phyloP scores from a whole-genome alignment of 2,797 vertebrate genomes.

The Falco columbarius region DNA sequence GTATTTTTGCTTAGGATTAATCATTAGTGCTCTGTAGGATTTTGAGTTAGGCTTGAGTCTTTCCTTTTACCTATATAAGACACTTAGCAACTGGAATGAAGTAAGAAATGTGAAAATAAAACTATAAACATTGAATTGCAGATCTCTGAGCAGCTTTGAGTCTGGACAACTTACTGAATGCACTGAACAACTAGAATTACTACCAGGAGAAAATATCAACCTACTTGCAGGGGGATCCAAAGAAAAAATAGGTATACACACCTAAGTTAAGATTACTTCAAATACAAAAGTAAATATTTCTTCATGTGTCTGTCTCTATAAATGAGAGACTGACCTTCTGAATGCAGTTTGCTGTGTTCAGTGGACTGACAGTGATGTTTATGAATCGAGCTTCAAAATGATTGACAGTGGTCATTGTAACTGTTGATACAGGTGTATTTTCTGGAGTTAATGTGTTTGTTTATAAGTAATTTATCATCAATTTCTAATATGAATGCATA shows the following conservation, averaged over 20 bases:
- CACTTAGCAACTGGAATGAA: background rate
- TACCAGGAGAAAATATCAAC: conserved; percentile 95
- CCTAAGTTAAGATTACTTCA: background rate
- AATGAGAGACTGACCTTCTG: background rate
- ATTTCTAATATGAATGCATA: background rate
- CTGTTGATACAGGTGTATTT: background rate
- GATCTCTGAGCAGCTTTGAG: conserved; percentile 92
- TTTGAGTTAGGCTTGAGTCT: background rate
- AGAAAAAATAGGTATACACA: conserved; percentile 91
- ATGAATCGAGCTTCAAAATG: background rate
- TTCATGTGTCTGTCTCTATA: background rate
- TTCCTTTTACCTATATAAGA: background rate
- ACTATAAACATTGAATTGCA: conserved; percentile 70
- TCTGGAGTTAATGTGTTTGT: background rate
- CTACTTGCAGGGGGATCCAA: conserved; percentile 86
- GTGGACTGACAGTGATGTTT: background rate
- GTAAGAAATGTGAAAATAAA: conserved; percentile 9
- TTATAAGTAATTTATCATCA: background rate
- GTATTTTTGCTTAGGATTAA: background rate
- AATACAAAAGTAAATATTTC: background rate
- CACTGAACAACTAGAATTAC: conserved; percentile 89
- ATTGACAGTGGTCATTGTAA: background rate
- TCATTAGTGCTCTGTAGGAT: background rate
- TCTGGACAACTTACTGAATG: conserved; percentile 90
- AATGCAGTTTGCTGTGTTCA: background rate